Evolutionary conservation across 2,113 vertebrate genomes (phyloP), one percentile per base, ranked within the genome.

Genomic region (Corvus hawaiiensis): DNA sequence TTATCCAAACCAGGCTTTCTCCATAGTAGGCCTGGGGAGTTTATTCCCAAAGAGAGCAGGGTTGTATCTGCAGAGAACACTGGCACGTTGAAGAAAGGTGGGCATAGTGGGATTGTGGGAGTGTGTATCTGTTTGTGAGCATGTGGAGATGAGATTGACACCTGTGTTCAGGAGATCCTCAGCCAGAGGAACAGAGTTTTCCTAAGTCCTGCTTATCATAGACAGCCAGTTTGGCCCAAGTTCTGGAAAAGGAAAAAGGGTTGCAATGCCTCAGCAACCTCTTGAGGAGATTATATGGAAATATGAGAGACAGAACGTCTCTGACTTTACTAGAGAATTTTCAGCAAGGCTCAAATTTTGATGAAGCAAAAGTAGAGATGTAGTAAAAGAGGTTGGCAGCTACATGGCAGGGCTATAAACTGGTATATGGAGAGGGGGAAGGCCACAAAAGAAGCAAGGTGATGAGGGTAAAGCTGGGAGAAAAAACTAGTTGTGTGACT

Each of bases 81-180:
- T 73, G 43, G 28, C 9, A 21, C 11, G 5, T 54, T 72, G 48
- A 79, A 85, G 51, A 54, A 39, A 56, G 21, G 1, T 9, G 7
- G 5, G 4, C 1, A 27, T 10, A 8, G 13, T 12, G 15, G 4
- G 4, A 13, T 10, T 55, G 23, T 11, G 19, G 19, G 7, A 5
- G 3, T 28, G 22, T 62, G 19, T 35, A 28, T 68, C 19, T 32
- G 10, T 43, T 73, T 84, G 13, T 32, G 51, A 81, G 30, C 35
- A 8, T 2, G 9, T 48, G 44, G 43, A 84, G 7, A 8, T 68
- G 54, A 76, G 49, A 88, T 54, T 89, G 89, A 84, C 35, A 67
- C 22, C n/a, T 41, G 24, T 79, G 46, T 66, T 71, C 8, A 76
- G 43, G 44, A 71, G 27, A 58, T 48, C 20, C 66, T 75, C 56